A percentile compares a stretch with the other conserved stretches of the same genome.
phyloP scores from a whole-genome alignment of 2,888 invertebrate genomes.

The Pseudanteris insignis region DNA sequence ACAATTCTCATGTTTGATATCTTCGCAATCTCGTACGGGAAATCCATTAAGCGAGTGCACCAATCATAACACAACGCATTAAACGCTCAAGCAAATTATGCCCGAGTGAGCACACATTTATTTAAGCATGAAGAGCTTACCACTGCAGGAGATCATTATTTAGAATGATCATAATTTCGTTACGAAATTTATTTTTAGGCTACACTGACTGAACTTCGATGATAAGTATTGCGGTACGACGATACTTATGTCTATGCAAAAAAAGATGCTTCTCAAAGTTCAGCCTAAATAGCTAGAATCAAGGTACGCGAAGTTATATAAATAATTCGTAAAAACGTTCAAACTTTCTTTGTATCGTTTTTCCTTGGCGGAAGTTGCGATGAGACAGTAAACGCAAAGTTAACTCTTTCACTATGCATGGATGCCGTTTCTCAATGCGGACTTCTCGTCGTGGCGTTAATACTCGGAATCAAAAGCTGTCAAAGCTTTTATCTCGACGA shows the following conservation, averaged over 20 bases:
- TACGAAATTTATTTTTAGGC: too few species aligned
- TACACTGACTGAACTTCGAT: too few species aligned
- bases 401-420: constrained; percentile 49
- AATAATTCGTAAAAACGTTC: too few species aligned
- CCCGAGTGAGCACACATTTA: constrained; percentile 6
- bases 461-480: constrained; percentile 53
- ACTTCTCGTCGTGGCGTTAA: constrained; percentile 48
- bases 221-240: too few species aligned
- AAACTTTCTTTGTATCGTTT: too few species aligned
- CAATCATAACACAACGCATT: constrained; percentile 12
- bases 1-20: constrained; percentile 7
- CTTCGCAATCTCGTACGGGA: constrained; percentile 14
- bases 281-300: too few species aligned
- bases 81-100: constrained; percentile 11
- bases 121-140: constrained; percentile 1
- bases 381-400: constrained; percentile 16
- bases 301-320: too few species aligned
- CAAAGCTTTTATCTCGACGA: constrained; percentile 17
- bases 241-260: too few species aligned
- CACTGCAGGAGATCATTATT: background rate
- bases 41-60: constrained; percentile 12
- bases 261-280: too few species aligned
- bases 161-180: too few species aligned
- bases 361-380: constrained; percentile 7
- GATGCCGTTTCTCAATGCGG: constrained; percentile 56